phyloP scores from a whole-genome alignment of 2,888 invertebrate species.

The Gymnoscelis rufifasciata region DNA sequence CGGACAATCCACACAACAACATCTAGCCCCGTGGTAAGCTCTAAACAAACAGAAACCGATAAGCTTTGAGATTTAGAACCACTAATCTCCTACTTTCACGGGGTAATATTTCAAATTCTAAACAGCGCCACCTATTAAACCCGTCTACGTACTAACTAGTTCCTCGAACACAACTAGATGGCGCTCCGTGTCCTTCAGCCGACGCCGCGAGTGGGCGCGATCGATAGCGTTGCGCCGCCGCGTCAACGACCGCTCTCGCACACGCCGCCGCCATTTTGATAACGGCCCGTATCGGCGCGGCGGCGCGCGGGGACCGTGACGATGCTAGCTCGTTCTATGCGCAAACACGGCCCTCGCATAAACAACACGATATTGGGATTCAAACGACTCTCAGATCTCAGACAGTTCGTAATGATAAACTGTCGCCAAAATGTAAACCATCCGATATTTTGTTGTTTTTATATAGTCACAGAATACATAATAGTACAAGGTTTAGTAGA shows the following conservation, averaged over 20 bases:
- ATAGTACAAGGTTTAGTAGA: no score
- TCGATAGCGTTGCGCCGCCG: conserved; percentile 52
- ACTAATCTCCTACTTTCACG: no score
- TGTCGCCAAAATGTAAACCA: no score
- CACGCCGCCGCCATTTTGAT: conserved; percentile 70
- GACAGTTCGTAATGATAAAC: no score
- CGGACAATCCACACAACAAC: no score
- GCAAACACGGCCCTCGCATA: not conserved
- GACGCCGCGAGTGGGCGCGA: conserved; percentile 30
- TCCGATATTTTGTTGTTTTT: no score
- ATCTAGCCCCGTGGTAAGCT: no score
- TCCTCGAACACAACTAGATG: conserved; percentile 44
- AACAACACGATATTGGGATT: not conserved
- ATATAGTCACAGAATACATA: no score
- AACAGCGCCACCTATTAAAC: conserved; percentile 46
- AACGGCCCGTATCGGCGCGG: conserved; percentile 53
- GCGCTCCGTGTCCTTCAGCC: conserved; percentile 40
- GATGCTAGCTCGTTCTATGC: conserved; percentile 9
- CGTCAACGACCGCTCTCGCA: conserved; percentile 68
- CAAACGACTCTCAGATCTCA: not conserved
- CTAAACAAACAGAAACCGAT: no score
- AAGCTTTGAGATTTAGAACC: no score
- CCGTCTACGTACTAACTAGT: conserved; percentile 1
- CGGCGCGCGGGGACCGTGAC: conserved; percentile 30
- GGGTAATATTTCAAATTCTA: not conserved